Conservation (phyloP, 2,888 invertebrate genomes). For the Ennomos quercinarius region DNA sequence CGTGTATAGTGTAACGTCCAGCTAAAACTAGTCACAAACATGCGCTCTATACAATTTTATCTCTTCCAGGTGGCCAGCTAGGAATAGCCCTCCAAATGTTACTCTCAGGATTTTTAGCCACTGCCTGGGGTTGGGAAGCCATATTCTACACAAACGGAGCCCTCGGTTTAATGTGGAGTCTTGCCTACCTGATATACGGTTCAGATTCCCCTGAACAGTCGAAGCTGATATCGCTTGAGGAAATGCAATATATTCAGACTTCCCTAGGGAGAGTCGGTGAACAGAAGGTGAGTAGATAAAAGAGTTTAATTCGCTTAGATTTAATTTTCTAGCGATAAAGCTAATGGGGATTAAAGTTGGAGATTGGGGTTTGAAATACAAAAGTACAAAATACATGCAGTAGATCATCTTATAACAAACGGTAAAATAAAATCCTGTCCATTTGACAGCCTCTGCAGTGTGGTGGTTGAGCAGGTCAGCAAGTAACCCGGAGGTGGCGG, state of each 20-base stretch:
- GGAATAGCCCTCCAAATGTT: constrained; percentile 92
- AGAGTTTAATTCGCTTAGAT: constrained; percentile 9
- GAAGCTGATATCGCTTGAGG: constrained; percentile 86
- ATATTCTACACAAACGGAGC: constrained; percentile 91
- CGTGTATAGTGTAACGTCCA: too few species aligned
- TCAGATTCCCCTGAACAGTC: constrained; percentile 87
- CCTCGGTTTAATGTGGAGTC: constrained; percentile 86
- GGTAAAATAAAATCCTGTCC: too few species aligned
- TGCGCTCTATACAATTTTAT: constrained; percentile 6
- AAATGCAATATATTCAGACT: constrained; percentile 88
- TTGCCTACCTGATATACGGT: constrained; percentile 86
- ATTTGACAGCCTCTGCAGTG: too few species aligned
- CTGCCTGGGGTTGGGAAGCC: constrained; percentile 90
- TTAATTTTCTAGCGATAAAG: constrained; percentile 4
- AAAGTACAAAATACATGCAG: too few species aligned
- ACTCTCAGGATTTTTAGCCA: constrained; percentile 89
- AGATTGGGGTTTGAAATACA: too few species aligned
- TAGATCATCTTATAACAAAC: too few species aligned
- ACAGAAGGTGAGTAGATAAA: constrained; percentile 55
- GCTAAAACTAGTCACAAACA: neutral
- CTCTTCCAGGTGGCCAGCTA: constrained; percentile 87
- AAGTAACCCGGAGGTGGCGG: too few species aligned
- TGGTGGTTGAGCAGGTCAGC: too few species aligned
- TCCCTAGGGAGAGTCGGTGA: constrained; percentile 71
- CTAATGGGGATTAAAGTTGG: neutral